A percentile compares a stretch with the other conserved stretches of the same genome.
These are phyloP conservation scores for Amphibalanus amphitrite DNA, from an alignment of 1,140 invertebrate genomes.

Conservation along the genomic window DNA sequence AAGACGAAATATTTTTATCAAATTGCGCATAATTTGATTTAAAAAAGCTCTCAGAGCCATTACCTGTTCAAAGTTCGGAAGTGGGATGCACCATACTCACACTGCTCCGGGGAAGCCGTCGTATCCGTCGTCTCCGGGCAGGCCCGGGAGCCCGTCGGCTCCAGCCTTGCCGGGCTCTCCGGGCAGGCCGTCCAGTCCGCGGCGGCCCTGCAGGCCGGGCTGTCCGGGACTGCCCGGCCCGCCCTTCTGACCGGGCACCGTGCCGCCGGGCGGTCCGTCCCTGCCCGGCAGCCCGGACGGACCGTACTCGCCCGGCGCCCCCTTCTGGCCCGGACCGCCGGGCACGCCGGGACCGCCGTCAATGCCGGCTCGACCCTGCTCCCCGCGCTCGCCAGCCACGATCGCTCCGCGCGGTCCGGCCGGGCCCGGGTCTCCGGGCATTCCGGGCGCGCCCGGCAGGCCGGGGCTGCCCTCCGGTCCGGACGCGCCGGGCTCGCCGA, in stretches of 20 bases:
- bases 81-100: no score
- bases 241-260: neutral
- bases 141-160: neutral
- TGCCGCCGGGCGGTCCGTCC: constrained; percentile 25
- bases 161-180: constrained; percentile 5
- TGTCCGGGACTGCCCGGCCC: constrained; percentile 1
- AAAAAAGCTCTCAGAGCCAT: no score
- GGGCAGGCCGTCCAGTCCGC: constrained; percentile 4
- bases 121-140: neutral
- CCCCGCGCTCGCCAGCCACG: constrained; percentile 45
- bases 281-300: constrained; percentile 21
- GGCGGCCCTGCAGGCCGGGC: constrained; percentile 6
- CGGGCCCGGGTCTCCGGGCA: constrained; percentile 37
- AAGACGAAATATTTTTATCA: no score
- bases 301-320: constrained; percentile 36
- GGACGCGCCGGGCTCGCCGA: constrained; percentile 28
- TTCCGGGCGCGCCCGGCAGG: constrained; percentile 17
- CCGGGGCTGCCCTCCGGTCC: constrained; percentile 19
- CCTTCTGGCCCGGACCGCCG: constrained; percentile 40
- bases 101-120: neutral
- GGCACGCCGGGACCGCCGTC: constrained; percentile 49
- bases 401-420: constrained; percentile 37
- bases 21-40: no score
- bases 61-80: no score
- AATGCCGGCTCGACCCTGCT: constrained; percentile 52